These are phyloP conservation scores for Probaryconus sp. DNA, from an alignment of 1,140 invertebrate species.

Conservation along the genomic window DNA sequence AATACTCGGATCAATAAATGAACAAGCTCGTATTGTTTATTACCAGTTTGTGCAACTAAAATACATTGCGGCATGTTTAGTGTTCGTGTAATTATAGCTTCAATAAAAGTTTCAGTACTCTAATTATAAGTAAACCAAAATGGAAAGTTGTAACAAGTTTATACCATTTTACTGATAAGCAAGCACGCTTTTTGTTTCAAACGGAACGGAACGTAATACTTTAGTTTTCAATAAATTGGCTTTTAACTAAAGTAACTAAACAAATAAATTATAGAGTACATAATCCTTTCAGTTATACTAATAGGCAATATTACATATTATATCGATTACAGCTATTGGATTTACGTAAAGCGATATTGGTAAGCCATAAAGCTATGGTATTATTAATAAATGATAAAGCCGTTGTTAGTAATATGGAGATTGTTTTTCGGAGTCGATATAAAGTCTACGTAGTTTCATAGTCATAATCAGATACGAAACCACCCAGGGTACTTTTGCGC, in stretches of 20 bases:
- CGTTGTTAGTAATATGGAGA: slow-evolving; percentile 60
- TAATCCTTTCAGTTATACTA: neutral
- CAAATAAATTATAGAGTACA: slow-evolving; percentile 8
- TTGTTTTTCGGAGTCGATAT: slow-evolving; percentile 28
- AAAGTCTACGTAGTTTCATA: slow-evolving; percentile 50
- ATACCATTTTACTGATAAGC: too few relatives aligned
- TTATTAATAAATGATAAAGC: slow-evolving; percentile 68
- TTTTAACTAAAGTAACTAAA: neutral
- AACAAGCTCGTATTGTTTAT: slow-evolving; percentile 71
- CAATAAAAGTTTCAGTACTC: too few relatives aligned
- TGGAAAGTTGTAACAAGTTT: too few relatives aligned
- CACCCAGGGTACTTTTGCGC: slow-evolving; percentile 39
- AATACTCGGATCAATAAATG: slow-evolving; percentile 42
- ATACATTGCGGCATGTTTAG: too few relatives aligned
- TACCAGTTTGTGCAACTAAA: slow-evolving; percentile 34
- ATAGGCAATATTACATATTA: slow-evolving; percentile 14
- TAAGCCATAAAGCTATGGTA: slow-evolving; percentile 31
- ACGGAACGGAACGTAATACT: too few relatives aligned
- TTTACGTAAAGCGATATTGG: slow-evolving; percentile 28
- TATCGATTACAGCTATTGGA: neutral
- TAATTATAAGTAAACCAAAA: too few relatives aligned
- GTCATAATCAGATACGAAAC: slow-evolving; percentile 55
- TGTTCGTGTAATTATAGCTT: too few relatives aligned
- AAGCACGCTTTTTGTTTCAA: too few relatives aligned
- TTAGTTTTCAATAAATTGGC: too few relatives aligned